phyloP scores from a whole-genome alignment of 1,140 invertebrate species.

The Epicauta chinensis region DNA sequence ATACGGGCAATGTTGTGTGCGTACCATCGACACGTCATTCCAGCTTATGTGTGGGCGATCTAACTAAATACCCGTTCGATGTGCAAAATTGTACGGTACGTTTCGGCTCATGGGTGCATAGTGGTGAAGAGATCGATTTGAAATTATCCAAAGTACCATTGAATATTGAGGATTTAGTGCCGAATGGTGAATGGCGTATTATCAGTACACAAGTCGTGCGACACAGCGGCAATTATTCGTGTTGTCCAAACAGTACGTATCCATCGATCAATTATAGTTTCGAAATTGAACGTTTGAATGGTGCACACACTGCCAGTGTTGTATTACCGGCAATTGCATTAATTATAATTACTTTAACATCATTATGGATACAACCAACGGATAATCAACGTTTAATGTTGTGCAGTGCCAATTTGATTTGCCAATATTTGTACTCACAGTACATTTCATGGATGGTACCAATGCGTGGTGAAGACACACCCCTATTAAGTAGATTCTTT shows the following conservation, averaged over 20 bases:
- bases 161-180: constrained; percentile 29
- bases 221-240: constrained; percentile 38
- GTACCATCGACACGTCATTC: constrained; percentile 45
- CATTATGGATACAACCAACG: constrained; percentile 44
- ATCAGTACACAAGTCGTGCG: constrained; percentile 30
- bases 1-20: constrained; percentile 44
- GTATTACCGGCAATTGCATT: constrained; percentile 43
- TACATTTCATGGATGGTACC: constrained; percentile 44
- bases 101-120: constrained; percentile 54
- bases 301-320: constrained; percentile 37
- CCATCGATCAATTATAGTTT: constrained; percentile 44
- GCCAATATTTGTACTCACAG: constrained; percentile 44
- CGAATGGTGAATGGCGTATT: constrained; percentile 41
- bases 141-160: constrained; percentile 31
- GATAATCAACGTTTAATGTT: constrained; percentile 43
- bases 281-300: constrained; percentile 42
- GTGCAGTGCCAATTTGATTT: constrained; percentile 44
- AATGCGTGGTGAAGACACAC: constrained; percentile 34
- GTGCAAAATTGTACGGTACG: constrained; percentile 47
- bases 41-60: constrained; percentile 44
- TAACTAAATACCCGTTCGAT: constrained; percentile 50
- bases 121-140: constrained; percentile 52
- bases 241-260: constrained; percentile 45
- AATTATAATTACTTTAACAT: constrained; percentile 43
- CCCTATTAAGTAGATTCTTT: constrained; percentile 10